Conservation (phyloP, 2,797 vertebrate species). For the Eidolon dupreanum region DNA sequence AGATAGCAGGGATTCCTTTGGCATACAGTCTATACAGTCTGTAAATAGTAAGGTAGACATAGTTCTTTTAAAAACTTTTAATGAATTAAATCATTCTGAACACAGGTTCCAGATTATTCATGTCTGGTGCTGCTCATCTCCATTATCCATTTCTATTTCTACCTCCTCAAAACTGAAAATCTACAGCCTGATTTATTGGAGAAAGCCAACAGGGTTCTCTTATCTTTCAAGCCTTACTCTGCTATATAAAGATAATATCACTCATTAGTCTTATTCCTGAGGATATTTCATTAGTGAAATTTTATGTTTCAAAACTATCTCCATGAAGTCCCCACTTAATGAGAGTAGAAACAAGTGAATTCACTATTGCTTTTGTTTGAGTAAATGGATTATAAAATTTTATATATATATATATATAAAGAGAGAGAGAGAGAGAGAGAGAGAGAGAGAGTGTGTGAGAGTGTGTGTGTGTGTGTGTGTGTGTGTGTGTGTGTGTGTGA, state of each 20-base stretch:
- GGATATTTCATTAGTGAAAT: background rate
- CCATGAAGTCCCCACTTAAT: background rate
- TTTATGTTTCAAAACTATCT: background rate
- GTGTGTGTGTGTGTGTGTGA: no score
- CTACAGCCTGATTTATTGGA: background rate
- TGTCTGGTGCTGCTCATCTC: background rate
- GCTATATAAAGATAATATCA: background rate
- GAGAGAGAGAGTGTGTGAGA: no score
- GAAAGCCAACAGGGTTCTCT: background rate
- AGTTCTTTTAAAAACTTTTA: background rate
- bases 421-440: no score
- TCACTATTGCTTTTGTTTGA: background rate
- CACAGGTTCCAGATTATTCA: background rate
- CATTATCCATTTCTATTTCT: background rate
- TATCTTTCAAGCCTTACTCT: background rate
- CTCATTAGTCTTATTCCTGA: background rate
- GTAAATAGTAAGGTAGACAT: background rate
- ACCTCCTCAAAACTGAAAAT: background rate
- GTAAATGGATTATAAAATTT: background rate
- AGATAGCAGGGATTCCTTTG: background rate
- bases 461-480: no score
- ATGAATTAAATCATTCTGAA: background rate
- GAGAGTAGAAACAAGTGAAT: background rate
- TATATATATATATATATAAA: background rate
- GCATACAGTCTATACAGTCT: background rate